These are phyloP conservation scores for Aquatica leii DNA, from an alignment of 2,888 invertebrate genomes.

Conservation along the genomic window DNA sequence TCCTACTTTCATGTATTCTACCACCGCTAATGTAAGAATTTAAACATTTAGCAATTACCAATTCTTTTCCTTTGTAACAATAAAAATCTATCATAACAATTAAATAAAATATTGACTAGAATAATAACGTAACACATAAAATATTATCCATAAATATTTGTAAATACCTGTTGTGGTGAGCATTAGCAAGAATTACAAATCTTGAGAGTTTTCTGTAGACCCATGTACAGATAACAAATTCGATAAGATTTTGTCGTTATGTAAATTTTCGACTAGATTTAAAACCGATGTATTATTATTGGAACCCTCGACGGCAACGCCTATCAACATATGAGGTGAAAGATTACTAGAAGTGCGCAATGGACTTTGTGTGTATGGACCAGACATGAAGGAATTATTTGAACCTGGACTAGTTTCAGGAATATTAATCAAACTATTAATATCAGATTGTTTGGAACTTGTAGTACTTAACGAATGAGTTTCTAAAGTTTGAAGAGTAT, in stretches of 20 bases:
- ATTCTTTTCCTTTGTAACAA: too few species aligned
- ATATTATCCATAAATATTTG: too few species aligned
- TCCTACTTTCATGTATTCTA: too few species aligned
- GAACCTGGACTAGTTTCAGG: slow-evolving; percentile 59
- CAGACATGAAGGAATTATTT: slow-evolving; percentile 58
- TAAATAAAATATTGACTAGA: too few species aligned
- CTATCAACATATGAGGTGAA: slow-evolving; percentile 51
- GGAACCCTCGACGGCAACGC: slow-evolving; percentile 44
- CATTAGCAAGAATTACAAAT: slow-evolving; percentile 46
- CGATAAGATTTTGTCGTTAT: slow-evolving; percentile 49
- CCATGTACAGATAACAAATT: slow-evolving; percentile 56
- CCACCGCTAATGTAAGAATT: too few species aligned
- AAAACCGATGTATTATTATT: slow-evolving; percentile 44
- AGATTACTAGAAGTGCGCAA: slow-evolving; percentile 49
- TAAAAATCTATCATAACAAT: too few species aligned
- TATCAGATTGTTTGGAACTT: slow-evolving; percentile 49
- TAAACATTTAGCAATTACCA: too few species aligned
- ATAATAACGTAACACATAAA: too few species aligned
- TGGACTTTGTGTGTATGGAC: slow-evolving; percentile 51
- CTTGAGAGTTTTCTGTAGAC: slow-evolving; percentile 56
- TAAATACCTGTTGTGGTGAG: too few species aligned
- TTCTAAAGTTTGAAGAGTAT: slow-evolving; percentile 55
- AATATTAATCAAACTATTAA: slow-evolving; percentile 56
- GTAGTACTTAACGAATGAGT: slow-evolving; percentile 51
- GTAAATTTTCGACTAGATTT: slow-evolving; percentile 47